Conservation (phyloP, 2,113 vertebrate species). For the Rhodinocichla rosea region DNA sequence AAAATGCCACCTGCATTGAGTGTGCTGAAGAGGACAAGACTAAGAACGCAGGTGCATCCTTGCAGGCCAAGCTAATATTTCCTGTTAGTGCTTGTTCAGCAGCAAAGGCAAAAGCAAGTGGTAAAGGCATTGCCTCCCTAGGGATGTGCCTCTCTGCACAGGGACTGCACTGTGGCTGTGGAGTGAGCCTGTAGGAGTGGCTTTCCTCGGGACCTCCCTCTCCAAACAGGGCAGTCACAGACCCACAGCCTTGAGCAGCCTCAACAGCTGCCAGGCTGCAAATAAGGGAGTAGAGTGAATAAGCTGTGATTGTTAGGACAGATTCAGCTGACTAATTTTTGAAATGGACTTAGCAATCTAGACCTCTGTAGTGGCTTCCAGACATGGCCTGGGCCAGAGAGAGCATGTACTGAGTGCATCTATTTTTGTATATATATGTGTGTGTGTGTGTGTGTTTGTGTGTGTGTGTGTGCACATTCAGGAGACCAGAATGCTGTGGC, state of each 20-base stretch:
- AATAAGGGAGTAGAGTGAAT: background rate
- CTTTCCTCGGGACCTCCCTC: background rate
- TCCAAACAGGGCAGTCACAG: background rate
- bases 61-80: background rate
- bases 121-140: background rate
- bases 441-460: fast-evolving
- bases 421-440: background rate
- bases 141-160: fast-evolving
- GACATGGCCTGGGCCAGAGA: background rate
- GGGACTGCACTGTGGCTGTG: background rate
- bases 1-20: background rate
- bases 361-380: background rate
- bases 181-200: background rate
- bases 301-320: background rate
- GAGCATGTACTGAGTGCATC: background rate
- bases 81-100: background rate
- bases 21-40: background rate
- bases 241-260: background rate
- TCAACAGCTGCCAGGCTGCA: background rate
- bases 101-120: background rate
- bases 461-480: background rate
- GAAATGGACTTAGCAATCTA: background rate
- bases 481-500: fast-evolving
- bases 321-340: background rate
- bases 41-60: background rate